Base-by-base conservation (phyloP, 2,113 vertebrate genomes). In the Phalacrocorax pelagicus region DNA sequence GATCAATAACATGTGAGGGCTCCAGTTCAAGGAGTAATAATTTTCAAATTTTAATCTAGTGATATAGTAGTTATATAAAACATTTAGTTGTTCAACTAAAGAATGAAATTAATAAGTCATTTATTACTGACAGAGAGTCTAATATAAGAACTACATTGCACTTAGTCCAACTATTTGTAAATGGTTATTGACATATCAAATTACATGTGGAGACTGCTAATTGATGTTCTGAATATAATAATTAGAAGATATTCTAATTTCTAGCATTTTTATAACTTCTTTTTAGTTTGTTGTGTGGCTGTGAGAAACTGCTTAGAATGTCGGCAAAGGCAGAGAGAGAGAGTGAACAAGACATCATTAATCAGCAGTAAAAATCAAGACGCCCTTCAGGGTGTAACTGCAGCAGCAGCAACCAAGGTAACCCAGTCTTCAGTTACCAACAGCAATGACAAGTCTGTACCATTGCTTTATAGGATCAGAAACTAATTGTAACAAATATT, bases 301-400 rank as follows among this genome's bases (percentile, higher is more conserved):
- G 99, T 99, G 86, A 98, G 99, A 95, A 99, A 98, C 97, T 99
- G 99, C 96, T 98, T 99, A 77, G 99, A 99, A 86, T 99, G 99
- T 95, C 98, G 99, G 52, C 99, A 99, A 80, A 98, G 99, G 75
- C 99, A 99, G 94, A 98, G 98, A 89, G 98, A 99, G 87, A 97
- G 98, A 40, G 98, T 98, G 38, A 97, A 93, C 88, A 99, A 98
- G 88, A 96, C 98, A 1, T 98, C 98, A 13, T 72, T 99, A 80
- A 98, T 98, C 78, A 97, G 97, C 83, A 98, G 97, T 83, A 99
- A 99, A 97, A 93, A 98, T 92, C 99, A 98, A 94, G 99, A 99
- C 9, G 97, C 97, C 55, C 97, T 99, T 62, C 98, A 99, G 63
- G 97, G 97, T 71, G 73, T 97, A 51, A 94, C 98, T 65, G 97